Conservation (phyloP, 2,888 invertebrate genomes). For the Drosophila anceps region DNA sequence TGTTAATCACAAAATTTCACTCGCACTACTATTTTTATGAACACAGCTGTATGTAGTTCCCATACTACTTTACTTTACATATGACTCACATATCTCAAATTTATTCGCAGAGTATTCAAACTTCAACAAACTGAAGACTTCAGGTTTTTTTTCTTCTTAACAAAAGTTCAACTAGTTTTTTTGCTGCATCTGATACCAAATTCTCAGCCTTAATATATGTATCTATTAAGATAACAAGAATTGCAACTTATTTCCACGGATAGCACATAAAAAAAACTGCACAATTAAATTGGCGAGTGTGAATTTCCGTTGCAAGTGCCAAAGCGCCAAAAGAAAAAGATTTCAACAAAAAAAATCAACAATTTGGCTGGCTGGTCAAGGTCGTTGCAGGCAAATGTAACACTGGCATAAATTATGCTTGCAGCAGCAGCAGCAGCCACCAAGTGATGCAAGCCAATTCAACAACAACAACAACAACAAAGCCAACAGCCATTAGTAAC, state of each 20-base stretch:
- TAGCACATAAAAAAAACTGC: constrained; percentile 10
- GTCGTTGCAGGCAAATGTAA: constrained; percentile 77
- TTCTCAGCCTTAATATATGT: constrained; percentile 42
- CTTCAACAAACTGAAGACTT: background rate
- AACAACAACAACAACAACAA: constrained; percentile 23
- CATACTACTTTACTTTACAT: no score
- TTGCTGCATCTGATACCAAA: constrained; percentile 10
- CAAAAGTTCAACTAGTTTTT: constrained; percentile 31
- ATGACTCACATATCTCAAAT: background rate
- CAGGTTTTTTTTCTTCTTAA: background rate
- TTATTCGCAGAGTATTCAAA: background rate
- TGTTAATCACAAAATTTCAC: no score
- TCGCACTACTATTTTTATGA: no score
- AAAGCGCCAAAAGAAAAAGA: constrained; percentile 20
- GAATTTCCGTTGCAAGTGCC: constrained; percentile 73
- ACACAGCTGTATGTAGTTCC: no score
- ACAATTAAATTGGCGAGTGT: constrained; percentile 74
- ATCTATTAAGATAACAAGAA: constrained; percentile 41
- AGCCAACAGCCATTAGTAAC: constrained; percentile 56
- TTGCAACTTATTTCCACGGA: constrained; percentile 60
- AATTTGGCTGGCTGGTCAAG: constrained; percentile 67
- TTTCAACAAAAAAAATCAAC: constrained; percentile 33
- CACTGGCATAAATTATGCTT: constrained; percentile 77
- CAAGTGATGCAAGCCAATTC: constrained; percentile 48
- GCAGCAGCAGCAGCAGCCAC: constrained; percentile 25